Evolutionary conservation across 2,113 vertebrate genomes (phyloP).

Genomic region (Phylloscopus whistleri): DNA sequence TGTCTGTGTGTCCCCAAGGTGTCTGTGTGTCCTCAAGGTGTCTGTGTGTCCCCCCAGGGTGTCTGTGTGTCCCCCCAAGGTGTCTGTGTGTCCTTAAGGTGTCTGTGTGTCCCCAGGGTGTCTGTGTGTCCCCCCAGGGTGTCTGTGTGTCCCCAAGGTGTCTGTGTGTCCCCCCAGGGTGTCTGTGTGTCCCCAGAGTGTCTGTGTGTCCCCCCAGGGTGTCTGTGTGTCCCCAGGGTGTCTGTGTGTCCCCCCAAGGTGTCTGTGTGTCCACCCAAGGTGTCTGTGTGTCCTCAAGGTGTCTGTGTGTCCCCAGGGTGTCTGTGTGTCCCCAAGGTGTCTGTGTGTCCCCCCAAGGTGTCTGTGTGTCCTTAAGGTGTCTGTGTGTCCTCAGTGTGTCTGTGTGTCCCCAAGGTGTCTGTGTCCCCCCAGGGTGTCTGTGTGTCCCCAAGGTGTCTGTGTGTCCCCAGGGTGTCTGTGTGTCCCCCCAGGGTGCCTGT

Average conservation of each 20-base stretch:
- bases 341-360: rapidly evolving
- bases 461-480: rapidly evolving
- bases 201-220: rapidly evolving
- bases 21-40: rapidly evolving
- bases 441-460: rapidly evolving
- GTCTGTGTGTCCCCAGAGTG: rapidly evolving
- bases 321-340: rapidly evolving
- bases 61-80: too few relatives aligned
- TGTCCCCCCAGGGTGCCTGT: rapidly evolving
- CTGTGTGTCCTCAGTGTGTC: too few relatives aligned
- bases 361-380: rapidly evolving
- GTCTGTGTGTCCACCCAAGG: too few relatives aligned
- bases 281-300: rapidly evolving
- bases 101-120: rapidly evolving
- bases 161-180: rapidly evolving
- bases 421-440: too few relatives aligned
- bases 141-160: rapidly evolving
- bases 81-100: too few relatives aligned
- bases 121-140: rapidly evolving
- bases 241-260: rapidly evolving
- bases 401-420: too few relatives aligned
- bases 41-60: rapidly evolving
- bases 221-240: rapidly evolving
- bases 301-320: too few relatives aligned
- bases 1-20: rapidly evolving